phyloP scores from a whole-genome alignment of 1,140 invertebrate genomes.

The Zaprionus ghesquierei region DNA sequence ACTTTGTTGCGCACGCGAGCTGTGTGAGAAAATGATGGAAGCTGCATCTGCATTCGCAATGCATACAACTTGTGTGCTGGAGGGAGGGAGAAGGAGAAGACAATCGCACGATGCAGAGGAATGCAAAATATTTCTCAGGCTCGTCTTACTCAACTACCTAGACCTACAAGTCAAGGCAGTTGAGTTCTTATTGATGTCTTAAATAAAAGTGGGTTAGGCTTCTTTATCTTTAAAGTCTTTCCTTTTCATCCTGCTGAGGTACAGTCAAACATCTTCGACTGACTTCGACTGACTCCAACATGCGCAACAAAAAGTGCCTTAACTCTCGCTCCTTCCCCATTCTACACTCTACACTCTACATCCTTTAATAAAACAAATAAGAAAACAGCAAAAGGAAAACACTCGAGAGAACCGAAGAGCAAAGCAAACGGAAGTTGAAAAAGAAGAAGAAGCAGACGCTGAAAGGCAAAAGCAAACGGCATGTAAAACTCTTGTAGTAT shows the following conservation, averaged over 20 bases:
- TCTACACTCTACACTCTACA: background rate
- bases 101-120: background rate
- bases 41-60: conserved; percentile 5
- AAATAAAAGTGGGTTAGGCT: background rate
- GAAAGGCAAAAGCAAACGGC: conserved; percentile 11
- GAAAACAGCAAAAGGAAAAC: conserved; percentile 11
- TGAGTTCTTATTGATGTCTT: background rate
- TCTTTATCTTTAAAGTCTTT: background rate
- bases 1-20: conserved; percentile 27
- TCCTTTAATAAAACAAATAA: conserved; percentile 10
- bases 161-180: background rate
- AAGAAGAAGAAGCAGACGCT: conserved; percentile 6
- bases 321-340: background rate
- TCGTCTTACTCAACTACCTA: background rate
- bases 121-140: background rate
- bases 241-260: background rate
- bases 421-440: conserved; percentile 32
- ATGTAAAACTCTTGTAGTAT: conserved; percentile 12
- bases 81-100: background rate
- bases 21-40: conserved; percentile 58
- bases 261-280: background rate
- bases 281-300: background rate
- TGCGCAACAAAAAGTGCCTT: background rate
- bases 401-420: conserved; percentile 21
- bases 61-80: background rate